phyloP scores from a whole-genome alignment of 2,113 vertebrate species.

The Galemys pyrenaicus region DNA sequence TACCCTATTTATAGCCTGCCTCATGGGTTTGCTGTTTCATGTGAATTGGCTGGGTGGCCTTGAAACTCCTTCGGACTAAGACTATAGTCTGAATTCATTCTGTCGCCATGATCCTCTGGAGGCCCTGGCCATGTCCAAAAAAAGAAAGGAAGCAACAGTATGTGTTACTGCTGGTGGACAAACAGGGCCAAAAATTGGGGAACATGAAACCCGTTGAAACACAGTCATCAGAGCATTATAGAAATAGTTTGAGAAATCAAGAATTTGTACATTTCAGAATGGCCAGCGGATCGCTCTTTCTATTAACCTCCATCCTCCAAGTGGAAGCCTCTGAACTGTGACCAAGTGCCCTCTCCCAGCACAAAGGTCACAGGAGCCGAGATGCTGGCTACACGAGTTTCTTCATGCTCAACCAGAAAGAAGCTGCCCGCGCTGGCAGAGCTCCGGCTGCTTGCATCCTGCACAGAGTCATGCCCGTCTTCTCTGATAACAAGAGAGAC shows the following conservation, averaged over 20 bases:
- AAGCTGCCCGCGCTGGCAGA: not conserved
- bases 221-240: not conserved
- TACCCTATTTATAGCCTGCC: not conserved
- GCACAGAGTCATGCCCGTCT: not conserved
- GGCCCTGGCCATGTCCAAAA: not conserved
- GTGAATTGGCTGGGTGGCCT: not conserved
- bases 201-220: slow-evolving; percentile 48
- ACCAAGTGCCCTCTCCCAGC: not conserved
- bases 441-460: not conserved
- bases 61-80: not conserved
- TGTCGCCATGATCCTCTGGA: not conserved
- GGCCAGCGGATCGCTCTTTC: not conserved
- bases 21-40: not conserved
- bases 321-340: not conserved
- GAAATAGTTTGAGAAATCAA: slow-evolving; percentile 50
- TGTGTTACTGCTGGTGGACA: not conserved
- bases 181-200: not conserved
- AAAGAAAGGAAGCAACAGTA: not conserved
- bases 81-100: not conserved
- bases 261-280: slow-evolving; percentile 33
- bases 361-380: not conserved
- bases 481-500: not conserved
- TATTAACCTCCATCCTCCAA: not conserved
- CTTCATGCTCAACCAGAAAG: not conserved
- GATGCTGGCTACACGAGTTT: not conserved